Percentiles rank a stretch among this genome's conserved stretches.
These are phyloP conservation scores for Xerus rutilus DNA, from an alignment of 2,797 vertebrate species.

Conservation along the genomic window DNA sequence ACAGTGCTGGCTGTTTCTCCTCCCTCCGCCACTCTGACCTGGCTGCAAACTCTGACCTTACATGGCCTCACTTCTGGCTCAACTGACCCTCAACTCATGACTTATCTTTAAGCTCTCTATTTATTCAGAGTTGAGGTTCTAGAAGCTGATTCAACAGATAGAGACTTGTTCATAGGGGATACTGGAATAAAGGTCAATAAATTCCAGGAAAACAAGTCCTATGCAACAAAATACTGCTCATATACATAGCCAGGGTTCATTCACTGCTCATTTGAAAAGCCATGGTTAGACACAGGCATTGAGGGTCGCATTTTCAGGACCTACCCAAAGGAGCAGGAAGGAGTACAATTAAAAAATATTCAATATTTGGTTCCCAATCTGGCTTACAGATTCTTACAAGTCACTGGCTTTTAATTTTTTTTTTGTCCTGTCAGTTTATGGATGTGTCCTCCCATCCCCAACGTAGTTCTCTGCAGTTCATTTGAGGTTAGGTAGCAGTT, in stretches of 20 bases:
- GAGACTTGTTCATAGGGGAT: neutral
- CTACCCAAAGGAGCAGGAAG: neutral
- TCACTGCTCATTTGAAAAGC: neutral
- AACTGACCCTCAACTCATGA: neutral
- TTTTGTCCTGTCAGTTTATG: neutral
- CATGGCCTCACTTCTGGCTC: neutral
- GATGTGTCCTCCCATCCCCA: neutral
- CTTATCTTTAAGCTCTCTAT: neutral
- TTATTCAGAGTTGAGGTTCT: conserved; percentile 2
- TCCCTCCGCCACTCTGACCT: neutral
- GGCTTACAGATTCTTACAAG: neutral
- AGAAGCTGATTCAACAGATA: neutral
- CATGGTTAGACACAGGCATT: neutral
- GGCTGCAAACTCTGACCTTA: neutral
- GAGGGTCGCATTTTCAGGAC: neutral
- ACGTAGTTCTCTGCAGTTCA: neutral
- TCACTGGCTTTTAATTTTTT: neutral
- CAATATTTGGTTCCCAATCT: neutral
- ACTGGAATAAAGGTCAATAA: conserved; percentile 20
- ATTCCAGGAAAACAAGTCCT: neutral
- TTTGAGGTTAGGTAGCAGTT: neutral
- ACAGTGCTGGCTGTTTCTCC: neutral
- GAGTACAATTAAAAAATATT: neutral
- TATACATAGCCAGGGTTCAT: neutral
- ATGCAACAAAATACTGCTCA: neutral